Percentiles rank a stretch among this genome's conserved stretches.
Evolutionary conservation across 2,797 vertebrate species (phyloP).

Genomic region (Sandelia bainsii): DNA sequence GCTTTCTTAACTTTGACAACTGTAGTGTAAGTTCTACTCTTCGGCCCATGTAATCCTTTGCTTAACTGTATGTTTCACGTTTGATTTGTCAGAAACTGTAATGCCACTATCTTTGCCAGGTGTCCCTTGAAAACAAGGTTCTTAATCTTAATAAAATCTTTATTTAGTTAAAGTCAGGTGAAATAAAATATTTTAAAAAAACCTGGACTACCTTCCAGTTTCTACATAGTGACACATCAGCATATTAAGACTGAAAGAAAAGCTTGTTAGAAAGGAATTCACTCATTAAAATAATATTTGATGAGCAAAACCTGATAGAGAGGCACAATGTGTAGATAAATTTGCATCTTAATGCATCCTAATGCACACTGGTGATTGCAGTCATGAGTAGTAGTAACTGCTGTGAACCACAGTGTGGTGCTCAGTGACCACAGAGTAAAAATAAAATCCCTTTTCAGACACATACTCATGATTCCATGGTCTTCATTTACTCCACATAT

Average conservation of each 20-base stretch:
- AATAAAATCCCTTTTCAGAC: not conserved
- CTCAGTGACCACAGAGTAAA: conserved; percentile 59
- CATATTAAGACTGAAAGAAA: not conserved
- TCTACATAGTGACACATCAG: too few relatives aligned
- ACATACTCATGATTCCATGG: conserved; percentile 9
- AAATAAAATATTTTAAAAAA: too few relatives aligned
- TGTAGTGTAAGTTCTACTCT: too few relatives aligned
- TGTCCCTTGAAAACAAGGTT: too few relatives aligned
- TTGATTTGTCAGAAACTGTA: too few relatives aligned
- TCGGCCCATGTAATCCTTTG: too few relatives aligned
- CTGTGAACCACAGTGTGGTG: conserved; percentile 73
- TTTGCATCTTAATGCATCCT: not conserved
- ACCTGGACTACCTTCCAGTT: too few relatives aligned
- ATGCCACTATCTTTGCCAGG: too few relatives aligned
- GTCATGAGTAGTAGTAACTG: conserved; percentile 45
- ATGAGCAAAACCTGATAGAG: not conserved
- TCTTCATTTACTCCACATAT: conserved; percentile 21
- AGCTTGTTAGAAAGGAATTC: not conserved
- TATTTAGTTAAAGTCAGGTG: not conserved
- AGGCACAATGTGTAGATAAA: not conserved
- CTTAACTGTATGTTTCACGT: too few relatives aligned
- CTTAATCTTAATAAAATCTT: too few relatives aligned
- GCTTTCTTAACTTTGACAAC: too few relatives aligned
- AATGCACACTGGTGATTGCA: not conserved
- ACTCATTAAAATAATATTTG: not conserved